Conservation (phyloP, 2,113 vertebrate species). For the Vulpes vulpes region DNA sequence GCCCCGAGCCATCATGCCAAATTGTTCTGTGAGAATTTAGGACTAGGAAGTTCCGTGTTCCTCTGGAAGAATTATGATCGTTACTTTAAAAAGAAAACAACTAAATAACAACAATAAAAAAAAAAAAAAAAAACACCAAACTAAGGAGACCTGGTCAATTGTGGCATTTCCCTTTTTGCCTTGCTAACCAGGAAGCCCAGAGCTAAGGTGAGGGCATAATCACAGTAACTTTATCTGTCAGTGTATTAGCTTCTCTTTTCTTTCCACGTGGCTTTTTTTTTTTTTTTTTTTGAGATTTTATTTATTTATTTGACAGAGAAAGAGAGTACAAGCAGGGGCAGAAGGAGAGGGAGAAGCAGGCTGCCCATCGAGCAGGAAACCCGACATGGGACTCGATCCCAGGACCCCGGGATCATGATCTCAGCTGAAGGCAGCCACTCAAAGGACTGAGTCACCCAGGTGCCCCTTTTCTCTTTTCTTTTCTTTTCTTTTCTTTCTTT, state of each 20-base stretch:
- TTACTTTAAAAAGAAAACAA: neutral
- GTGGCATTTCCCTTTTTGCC: neutral
- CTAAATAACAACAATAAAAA: neutral
- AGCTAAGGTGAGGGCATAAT: neutral
- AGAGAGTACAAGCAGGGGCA: too few species aligned
- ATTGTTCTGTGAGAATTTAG: neutral
- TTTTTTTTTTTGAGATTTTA: too few species aligned
- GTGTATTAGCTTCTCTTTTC: neutral
- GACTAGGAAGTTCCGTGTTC: neutral
- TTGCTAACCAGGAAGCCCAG: constrained; percentile 6
- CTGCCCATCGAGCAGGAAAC: too few species aligned
- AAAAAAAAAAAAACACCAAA: too few species aligned
- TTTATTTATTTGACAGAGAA: too few species aligned
- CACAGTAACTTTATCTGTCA: neutral
- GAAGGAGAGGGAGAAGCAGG: too few species aligned
- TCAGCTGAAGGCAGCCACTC: too few species aligned
- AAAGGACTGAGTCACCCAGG: too few species aligned
- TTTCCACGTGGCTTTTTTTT: neutral
- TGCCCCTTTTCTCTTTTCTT: too few species aligned
- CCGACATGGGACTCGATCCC: too few species aligned
- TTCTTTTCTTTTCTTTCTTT: too few species aligned
- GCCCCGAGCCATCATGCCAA: neutral
- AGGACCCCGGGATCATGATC: too few species aligned
- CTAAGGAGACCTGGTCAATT: neutral
- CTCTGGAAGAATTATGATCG: neutral